Evolutionary conservation across 2,888 invertebrate genomes (phyloP), one percentile per base, ranked within the genome.

Genomic region (Sinotaia quadrata): DNA sequence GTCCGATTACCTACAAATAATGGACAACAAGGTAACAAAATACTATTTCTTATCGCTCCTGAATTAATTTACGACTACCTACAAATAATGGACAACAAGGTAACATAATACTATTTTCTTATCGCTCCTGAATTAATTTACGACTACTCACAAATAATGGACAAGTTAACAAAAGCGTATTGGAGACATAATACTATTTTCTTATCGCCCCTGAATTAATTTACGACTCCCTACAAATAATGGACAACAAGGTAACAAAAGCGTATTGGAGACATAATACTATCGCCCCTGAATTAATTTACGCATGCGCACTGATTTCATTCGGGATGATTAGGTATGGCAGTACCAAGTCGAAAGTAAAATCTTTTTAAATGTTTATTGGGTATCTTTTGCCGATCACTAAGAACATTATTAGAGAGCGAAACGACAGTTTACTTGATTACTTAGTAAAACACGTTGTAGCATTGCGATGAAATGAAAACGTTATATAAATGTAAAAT

Each of bases 291-390:
- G 10, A 12, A 15, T 41, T n/a, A n/a, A 95, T 98, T 82, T 97
- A 97, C 12, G 98, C 98, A 91, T 97, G 97, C 89, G 95, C 96
- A 24, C 97, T 97, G 89, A 90, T 97, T n/a, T n/a, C n/a, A n/a
- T n/a, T n/a, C n/a, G n/a, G n/a, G n/a, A n/a, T n/a, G n/a, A n/a
- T n/a, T n/a, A n/a, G n/a, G n/a, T n/a, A n/a, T n/a, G n/a, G n/a
- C n/a, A n/a, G n/a, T n/a, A n/a, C n/a, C n/a, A n/a, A n/a, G n/a
- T n/a, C n/a, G n/a, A n/a, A n/a, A n/a, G n/a, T n/a, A n/a, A n/a
- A n/a, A n/a, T n/a, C n/a, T n/a, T n/a, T n/a, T n/a, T n/a, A n/a
- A n/a, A n/a, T n/a, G n/a, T n/a, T n/a, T n/a, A n/a, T n/a, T n/a
- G n/a, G n/a, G n/a, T n/a, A n/a, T n/a, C n/a, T n/a, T n/a, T n/a